phyloP scores from a whole-genome alignment of 2,888 invertebrate species.

The Dysmachus trigonus region DNA sequence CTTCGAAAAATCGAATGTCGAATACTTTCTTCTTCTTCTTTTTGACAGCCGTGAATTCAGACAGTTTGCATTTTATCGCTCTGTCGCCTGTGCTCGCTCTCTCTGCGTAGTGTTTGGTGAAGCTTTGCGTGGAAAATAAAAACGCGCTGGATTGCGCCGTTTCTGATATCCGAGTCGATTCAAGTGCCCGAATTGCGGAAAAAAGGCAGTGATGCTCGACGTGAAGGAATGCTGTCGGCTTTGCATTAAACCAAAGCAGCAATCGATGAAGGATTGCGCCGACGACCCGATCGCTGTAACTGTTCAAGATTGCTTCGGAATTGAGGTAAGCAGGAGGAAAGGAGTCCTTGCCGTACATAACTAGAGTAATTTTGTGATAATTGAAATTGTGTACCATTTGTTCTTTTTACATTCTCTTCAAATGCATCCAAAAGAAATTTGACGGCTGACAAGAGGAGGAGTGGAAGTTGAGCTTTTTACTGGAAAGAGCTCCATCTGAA shows the following conservation, averaged over 20 bases:
- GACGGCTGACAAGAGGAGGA: not conserved
- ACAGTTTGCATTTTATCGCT: not conserved
- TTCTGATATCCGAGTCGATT: not conserved
- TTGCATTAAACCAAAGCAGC: not conserved
- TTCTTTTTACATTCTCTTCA: not conserved
- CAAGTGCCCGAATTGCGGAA: not conserved
- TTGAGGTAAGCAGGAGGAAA: not conserved
- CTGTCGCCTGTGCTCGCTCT: not conserved
- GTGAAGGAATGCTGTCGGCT: constrained; percentile 10
- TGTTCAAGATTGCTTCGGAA: not conserved
- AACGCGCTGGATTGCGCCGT: not conserved
- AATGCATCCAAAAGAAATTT: not conserved
- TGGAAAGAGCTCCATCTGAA: not conserved
- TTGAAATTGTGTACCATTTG: not conserved
- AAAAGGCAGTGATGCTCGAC: not conserved
- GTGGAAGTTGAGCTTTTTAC: not conserved
- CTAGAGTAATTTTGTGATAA: not conserved
- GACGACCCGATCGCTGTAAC: not conserved
- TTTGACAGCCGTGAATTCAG: not conserved
- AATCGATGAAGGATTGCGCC: not conserved
- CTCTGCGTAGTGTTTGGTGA: not conserved
- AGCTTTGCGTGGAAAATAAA: not conserved
- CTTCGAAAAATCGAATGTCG: not conserved
- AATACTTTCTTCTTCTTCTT: no score
- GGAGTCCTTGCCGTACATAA: not conserved